These are phyloP conservation scores for Tragulus kanchil DNA, from an alignment of 2,113 vertebrate species.

Conservation along the genomic window DNA sequence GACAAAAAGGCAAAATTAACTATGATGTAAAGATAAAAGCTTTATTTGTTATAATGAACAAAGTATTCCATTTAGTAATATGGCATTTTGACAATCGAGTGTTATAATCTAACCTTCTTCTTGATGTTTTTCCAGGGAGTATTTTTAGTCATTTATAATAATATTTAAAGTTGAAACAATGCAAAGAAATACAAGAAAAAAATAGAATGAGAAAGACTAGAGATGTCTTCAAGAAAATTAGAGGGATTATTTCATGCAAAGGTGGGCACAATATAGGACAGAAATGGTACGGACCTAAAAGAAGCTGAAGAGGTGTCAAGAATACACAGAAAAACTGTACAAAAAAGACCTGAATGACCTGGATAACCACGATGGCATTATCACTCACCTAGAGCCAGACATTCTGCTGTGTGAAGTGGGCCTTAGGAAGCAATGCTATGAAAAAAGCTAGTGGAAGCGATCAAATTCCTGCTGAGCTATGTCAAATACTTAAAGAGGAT, in stretches of 20 bases:
- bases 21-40: neutral
- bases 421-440: neutral
- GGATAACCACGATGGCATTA: neutral
- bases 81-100: neutral
- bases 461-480: neutral
- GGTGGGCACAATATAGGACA: neutral
- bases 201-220: neutral
- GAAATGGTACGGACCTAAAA: neutral
- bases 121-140: neutral
- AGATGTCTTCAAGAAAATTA: neutral
- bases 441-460: neutral
- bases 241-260: neutral
- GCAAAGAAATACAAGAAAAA: neutral
- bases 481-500: neutral
- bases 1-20: neutral
- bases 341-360: neutral
- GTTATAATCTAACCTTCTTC: neutral
- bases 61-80: neutral
- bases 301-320: neutral
- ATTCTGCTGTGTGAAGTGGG: neutral
- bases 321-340: neutral
- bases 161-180: neutral
- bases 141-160: neutral
- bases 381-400: neutral
- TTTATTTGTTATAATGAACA: slow-evolving; percentile 13